Base-by-base conservation (phyloP, 2,113 vertebrate species). In the Antechinus flavipes region DNA sequence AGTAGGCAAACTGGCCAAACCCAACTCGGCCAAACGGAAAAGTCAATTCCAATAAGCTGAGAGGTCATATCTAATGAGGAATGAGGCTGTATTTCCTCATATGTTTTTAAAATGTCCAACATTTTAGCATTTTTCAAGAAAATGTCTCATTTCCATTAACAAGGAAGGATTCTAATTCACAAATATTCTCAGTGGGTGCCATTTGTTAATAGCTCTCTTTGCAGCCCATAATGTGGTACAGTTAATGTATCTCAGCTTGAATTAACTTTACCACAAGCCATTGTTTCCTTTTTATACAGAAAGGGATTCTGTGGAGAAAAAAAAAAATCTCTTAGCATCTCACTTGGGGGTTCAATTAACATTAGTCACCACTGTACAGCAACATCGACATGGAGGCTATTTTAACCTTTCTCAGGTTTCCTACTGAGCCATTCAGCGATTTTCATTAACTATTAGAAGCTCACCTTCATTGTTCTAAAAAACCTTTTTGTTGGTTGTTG, bases 211-310 rank as follows among this genome's bases (percentile, higher is more conserved):
- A 98, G 98, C 96, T 96, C 97, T 97, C 98, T 98, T 98, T 98
- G 97, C 98, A 96, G 96, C 96, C 52, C 96, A 98, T 98, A 98
- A 98, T 97, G 97, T n/a, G 92, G 96, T 97, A 97, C 97, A 98
- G 98, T 99, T 98, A 98, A 99, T 98, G 98, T 97, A 98, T 97
- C 98, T 98, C 98, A 98, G 98, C 98, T 97, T 97, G 98, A 98
- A 95, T 98, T 98, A 98, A 98, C 98, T 99, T 98, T 98, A 98
- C 98, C 98, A 98, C 95, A 98, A 98, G 97, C 97, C 95, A 98
- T 97, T 98, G 98, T 99, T 98, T 98, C 98, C 97, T 98, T 99
- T 99, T 98, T 98, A 97, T 98, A 95, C 98, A 98, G 98, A 97
- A 95, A 0, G 98, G 96, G 90, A 96, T 96, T 97, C 94, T 97